A percentile compares a stretch with the other conserved stretches of the same genome.
Evolutionary conservation across 1,140 invertebrate species (phyloP).

Genomic region (Glossosoma conforme): DNA sequence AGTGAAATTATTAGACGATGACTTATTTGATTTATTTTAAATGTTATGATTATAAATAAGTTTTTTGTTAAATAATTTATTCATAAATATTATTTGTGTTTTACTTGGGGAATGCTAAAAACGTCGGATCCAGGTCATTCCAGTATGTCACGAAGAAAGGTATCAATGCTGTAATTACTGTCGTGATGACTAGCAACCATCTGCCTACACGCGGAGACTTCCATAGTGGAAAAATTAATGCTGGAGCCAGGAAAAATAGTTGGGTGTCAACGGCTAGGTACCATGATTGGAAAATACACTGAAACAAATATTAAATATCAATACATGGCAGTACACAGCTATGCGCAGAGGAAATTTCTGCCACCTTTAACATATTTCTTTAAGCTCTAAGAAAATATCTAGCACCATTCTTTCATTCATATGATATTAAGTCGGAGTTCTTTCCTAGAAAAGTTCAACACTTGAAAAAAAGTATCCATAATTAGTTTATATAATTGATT

Average conservation of each 20-base stretch:
- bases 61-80: neutral
- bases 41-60: neutral
- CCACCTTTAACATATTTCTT: too few relatives aligned
- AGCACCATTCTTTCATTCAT: too few relatives aligned
- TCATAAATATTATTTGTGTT: neutral
- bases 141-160: slow-evolving; percentile 59
- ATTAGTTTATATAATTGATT: too few relatives aligned
- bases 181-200: slow-evolving; percentile 49
- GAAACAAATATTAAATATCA: slow-evolving; percentile 32
- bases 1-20: slow-evolving; percentile 24
- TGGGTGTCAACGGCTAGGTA: slow-evolving; percentile 86
- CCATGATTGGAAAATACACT: slow-evolving; percentile 91
- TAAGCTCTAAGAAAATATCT: too few relatives aligned
- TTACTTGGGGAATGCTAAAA: slow-evolving; percentile 62
- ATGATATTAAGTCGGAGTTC: too few relatives aligned
- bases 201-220: slow-evolving; percentile 59
- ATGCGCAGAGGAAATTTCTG: too few relatives aligned
- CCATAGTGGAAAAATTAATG: slow-evolving; percentile 68
- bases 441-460: too few relatives aligned
- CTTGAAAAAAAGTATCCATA: too few relatives aligned
- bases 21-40: neutral
- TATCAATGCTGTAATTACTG: slow-evolving; percentile 52
- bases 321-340: too few relatives aligned
- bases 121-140: slow-evolving; percentile 58
- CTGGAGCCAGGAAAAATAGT: slow-evolving; percentile 71